A percentile compares a stretch with the other conserved stretches of the same genome.
phyloP scores from a whole-genome alignment of 2,113 vertebrate genomes.

The Lophius piscatorius region DNA sequence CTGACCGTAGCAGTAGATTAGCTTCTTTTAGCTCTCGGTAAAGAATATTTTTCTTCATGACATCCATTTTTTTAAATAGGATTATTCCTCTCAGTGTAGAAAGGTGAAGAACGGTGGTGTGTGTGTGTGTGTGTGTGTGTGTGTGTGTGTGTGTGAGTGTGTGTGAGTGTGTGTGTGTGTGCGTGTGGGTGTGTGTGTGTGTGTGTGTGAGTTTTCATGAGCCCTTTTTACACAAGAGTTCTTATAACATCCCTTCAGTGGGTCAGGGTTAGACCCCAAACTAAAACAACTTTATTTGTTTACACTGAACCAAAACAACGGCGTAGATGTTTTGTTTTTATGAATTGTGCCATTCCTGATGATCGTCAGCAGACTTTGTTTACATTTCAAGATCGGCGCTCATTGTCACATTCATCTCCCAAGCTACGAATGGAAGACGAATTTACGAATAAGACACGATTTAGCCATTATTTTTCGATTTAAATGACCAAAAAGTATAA shows the following conservation, averaged over 20 bases:
- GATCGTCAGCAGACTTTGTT: constrained; percentile 43
- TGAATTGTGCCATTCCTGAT: constrained; percentile 41
- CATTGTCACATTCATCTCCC: not conserved
- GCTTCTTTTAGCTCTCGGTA: no score
- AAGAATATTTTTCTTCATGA: no score
- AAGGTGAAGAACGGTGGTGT: not conserved
- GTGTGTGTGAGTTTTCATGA: not conserved
- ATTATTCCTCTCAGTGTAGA: not conserved
- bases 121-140: not conserved
- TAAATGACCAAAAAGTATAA: no score
- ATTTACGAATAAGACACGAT: no score
- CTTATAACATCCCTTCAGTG: no score
- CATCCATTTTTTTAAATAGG: not conserved
- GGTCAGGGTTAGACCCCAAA: no score
- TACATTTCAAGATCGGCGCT: constrained; percentile 24
- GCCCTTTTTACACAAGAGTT: not conserved
- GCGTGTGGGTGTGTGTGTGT: no score
- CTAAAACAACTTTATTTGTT: no score
- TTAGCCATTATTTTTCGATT: no score
- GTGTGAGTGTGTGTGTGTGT: not conserved
- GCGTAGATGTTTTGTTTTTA: no score
- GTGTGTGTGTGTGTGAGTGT: not conserved
- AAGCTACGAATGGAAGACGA: no score
- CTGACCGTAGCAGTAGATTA: not conserved
- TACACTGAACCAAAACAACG: no score